Percentiles rank a stretch among this genome's conserved stretches.
Evolutionary conservation across 2,797 vertebrate species (phyloP).

Genomic region (Alcedo quadribrachys): DNA sequence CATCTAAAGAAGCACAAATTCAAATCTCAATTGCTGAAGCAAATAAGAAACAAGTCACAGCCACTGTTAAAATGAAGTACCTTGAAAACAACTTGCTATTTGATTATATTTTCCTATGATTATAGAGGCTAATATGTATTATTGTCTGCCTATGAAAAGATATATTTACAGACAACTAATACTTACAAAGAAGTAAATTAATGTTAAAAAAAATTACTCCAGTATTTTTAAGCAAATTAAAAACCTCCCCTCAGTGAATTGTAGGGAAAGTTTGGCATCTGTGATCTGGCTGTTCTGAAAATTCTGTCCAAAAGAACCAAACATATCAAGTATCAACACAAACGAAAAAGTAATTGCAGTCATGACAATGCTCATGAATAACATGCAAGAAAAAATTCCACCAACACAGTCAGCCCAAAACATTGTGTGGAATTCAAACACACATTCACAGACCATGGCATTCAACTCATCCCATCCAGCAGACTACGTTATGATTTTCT

Average conservation of each 20-base stretch:
- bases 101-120: not conserved
- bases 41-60: not conserved
- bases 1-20: not conserved
- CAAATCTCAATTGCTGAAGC: not conserved
- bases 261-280: not conserved
- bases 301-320: not conserved
- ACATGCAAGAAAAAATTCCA: not conserved
- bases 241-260: not conserved
- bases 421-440: conserved; percentile 19
- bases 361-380: not conserved
- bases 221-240: not conserved
- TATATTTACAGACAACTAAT: not conserved
- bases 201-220: not conserved
- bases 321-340: conserved; percentile 27
- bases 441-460: not conserved
- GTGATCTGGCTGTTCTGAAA: not conserved
- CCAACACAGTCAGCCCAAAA: not conserved
- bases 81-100: not conserved
- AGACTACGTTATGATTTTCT: not conserved
- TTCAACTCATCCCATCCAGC: not conserved
- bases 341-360: not conserved
- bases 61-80: not conserved
- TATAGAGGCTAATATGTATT: not conserved
- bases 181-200: not conserved
- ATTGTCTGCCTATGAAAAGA: not conserved